Conservation (phyloP, 2,888 invertebrate species). For the Conchocele bisecta region DNA sequence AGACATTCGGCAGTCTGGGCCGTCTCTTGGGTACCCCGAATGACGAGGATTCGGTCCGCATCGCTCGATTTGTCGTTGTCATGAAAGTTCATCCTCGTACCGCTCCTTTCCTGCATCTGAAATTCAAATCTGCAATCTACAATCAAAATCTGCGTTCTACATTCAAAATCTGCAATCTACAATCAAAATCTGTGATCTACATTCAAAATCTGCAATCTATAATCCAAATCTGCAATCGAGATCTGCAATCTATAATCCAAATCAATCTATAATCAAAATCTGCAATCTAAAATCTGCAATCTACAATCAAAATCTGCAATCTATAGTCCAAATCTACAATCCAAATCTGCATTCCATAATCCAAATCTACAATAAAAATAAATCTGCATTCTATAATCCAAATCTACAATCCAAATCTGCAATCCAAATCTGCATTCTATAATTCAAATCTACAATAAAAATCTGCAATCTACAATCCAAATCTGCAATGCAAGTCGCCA, state of each 20-base stretch:
- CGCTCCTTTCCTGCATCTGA: conserved; percentile 88
- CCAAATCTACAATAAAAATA: too few species aligned
- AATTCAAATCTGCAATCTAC: neutral
- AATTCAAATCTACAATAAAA: too few species aligned
- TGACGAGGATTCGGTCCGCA: conserved; percentile 86
- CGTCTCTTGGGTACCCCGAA: conserved; percentile 88
- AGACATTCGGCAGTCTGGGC: conserved; percentile 88
- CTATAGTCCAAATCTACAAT: too few species aligned
- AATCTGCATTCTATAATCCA: too few species aligned
- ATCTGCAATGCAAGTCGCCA: too few species aligned
- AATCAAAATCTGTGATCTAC: conserved; percentile 43
- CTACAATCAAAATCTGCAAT: conserved; percentile 37
- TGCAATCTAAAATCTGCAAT: too few species aligned
- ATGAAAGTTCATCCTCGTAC: conserved; percentile 86
- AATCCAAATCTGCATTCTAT: too few species aligned
- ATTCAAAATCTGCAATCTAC: neutral
- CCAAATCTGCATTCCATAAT: too few species aligned
- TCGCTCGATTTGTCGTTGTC: conserved; percentile 82
- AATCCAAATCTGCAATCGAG: neutral
- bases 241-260: too few species aligned
- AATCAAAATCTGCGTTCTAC: conserved; percentile 43
- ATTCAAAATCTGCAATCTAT: neutral
- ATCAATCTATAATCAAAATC: too few species aligned
- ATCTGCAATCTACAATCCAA: too few species aligned
- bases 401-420: too few species aligned